Evolutionary conservation across 2,888 invertebrate genomes (phyloP).

Genomic region (Scotopteryx bipunctaria): DNA sequence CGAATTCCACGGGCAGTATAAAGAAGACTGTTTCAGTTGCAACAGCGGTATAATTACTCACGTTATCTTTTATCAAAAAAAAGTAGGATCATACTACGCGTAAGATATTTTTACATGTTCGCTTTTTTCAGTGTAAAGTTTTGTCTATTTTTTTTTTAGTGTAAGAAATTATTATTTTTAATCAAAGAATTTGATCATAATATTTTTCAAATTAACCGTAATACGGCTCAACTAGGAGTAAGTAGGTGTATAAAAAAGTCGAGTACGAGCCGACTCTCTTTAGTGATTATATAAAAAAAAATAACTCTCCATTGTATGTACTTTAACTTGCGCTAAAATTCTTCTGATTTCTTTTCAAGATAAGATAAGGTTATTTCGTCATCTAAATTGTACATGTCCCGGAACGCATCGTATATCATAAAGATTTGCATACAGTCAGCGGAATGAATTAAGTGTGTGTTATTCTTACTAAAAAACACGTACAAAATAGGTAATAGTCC

Average conservation of each 20-base stretch:
- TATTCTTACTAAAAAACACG: conserved; percentile 16
- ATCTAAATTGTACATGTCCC: conserved; percentile 22
- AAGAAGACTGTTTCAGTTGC: conserved; percentile 39
- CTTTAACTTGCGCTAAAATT: not conserved
- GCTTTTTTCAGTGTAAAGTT: too few species aligned
- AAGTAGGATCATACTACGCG: conserved; percentile 25
- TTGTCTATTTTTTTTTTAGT: not conserved
- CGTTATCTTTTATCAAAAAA: conserved; percentile 63
- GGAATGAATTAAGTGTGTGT: conserved; percentile 11
- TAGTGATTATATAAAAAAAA: not conserved
- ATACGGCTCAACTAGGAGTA: too few species aligned
- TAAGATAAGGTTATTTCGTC: conserved; percentile 25
- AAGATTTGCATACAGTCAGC: conserved; percentile 24
- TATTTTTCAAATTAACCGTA: too few species aligned
- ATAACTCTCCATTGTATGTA: not conserved
- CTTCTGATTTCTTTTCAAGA: conserved; percentile 13
- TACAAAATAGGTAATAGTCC: conserved; percentile 4
- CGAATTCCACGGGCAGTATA: conserved; percentile 33
- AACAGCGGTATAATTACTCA: conserved; percentile 39
- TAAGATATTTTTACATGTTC: not conserved
- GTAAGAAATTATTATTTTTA: not conserved
- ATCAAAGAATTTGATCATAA: not conserved
- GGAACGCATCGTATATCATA: conserved; percentile 25
- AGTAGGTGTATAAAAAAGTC: too few species aligned
- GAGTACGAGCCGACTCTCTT: conserved; percentile 45